Conservation (phyloP, 2,888 invertebrate species). For the Carcina quercana region DNA sequence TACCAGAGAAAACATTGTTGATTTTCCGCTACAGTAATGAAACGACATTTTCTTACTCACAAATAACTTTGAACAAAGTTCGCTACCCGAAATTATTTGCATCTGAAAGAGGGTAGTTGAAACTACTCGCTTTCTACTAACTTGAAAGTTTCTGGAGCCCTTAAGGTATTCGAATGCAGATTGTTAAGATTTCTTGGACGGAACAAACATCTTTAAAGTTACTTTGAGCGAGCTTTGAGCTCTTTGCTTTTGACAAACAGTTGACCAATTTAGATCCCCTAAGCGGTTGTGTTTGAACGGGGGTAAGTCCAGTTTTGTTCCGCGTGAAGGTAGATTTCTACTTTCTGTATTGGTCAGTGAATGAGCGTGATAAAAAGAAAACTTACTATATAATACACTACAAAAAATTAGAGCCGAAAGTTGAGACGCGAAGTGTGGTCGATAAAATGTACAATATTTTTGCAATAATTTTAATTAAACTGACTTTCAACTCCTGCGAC, state of each 20-base stretch:
- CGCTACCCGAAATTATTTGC: constrained; percentile 50
- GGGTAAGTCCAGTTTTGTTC: constrained; percentile 33
- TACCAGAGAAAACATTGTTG: too few species aligned
- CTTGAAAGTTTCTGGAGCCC: constrained; percentile 25
- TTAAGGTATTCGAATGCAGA: constrained; percentile 44
- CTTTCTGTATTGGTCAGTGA: too few species aligned
- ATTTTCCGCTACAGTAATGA: too few species aligned
- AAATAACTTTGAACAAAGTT: constrained; percentile 44
- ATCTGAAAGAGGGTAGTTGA: constrained; percentile 43
- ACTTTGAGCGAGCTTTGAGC: neutral
- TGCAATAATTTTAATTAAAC: too few species aligned
- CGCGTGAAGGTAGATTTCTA: too few species aligned
- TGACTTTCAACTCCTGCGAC: too few species aligned
- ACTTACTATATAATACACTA: too few species aligned
- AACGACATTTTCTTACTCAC: constrained; percentile 44
- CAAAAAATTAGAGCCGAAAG: too few species aligned
- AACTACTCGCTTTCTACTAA: constrained; percentile 36
- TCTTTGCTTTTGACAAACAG: constrained; percentile 27
- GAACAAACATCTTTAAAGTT: constrained; percentile 17
- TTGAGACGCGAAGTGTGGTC: too few species aligned
- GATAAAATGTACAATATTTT: too few species aligned
- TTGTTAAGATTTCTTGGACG: constrained; percentile 23
- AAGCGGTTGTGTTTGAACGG: constrained; percentile 23
- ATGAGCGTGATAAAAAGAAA: too few species aligned
- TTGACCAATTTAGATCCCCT: constrained; percentile 36